Evolutionary conservation across 92 coral and sea anemone species (phyloP), one percentile per base, ranked within the genome.

Genomic region (Palythoa heliodiscus): DNA sequence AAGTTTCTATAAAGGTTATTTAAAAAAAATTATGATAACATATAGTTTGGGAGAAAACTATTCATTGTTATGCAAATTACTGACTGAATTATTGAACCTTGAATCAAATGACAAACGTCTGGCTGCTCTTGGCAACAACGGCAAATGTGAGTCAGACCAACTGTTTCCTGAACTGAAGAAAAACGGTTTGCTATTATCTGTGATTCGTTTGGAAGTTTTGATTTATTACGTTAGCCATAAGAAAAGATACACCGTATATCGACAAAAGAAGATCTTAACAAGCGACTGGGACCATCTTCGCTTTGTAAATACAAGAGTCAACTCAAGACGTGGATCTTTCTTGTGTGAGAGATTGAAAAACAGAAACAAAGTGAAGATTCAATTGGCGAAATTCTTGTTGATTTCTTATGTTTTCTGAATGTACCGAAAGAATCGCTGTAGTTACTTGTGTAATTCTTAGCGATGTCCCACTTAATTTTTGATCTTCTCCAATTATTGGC

Each of bases 61-160:
- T n/a, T 5, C 22, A 61, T 66, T 80, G 84, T 80, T 68, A 80
- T 80, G 84, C 47, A 80, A 80, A 80, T 76, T 22, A 52, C 35
- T 15, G 39, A 7, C 7, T 60, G 69, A 61, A 19, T 61, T 61
- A 20, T 61, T 61, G 25, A 3, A 61, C 11, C 69, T 61, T n/a
- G 15, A 54, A 8, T 11, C 2, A 43, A 43, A 4, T 43, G 48
- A 43, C 48, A 43, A 57, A 57, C 23, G 73, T 25, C 73, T 29
- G 43, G 47, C 15, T 61, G 60, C 39, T 47, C 73, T 10, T 76
- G 24, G 81, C 81, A 76, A 76, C 81, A 76, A 76, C 35, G 53
- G 73, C 40, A 10, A 25, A 8, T 3, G 43, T 8, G 15, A 2
- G 16, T 20, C 71, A 17, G 71, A 19, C 38, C 72, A 79, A 68